Base-by-base conservation (phyloP, 1,140 invertebrate genomes). In the Drosophila nasuta region DNA sequence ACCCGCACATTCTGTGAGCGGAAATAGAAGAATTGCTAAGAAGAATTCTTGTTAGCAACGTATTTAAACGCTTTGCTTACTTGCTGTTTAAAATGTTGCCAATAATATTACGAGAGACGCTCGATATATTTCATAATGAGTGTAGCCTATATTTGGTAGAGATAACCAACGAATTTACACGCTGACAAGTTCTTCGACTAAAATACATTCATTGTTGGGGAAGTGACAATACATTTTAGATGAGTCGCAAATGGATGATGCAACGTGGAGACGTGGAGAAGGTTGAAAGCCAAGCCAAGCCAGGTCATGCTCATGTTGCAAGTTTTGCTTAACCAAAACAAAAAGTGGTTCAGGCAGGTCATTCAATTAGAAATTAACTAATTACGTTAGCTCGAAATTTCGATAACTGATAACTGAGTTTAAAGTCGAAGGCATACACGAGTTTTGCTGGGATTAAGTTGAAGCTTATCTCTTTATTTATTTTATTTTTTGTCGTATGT, bases 221-320 rank as follows among this genome's bases (percentile, higher is more conserved):
- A 30, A 33, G 30, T 68, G 66, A 60, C 46, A 60, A 10, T 35
- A 68, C 30, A 41, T 10, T 57, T 57, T 41, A 25, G 35, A 11
- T 54, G 51, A 54, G 51, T 33, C 30, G 7, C 28, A n/a, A 3
- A 33, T 3, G 20, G 20, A 7, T 7, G 41, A 4, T 43, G 41
- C 5, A 43, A 43, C 20, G 20, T 25, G 20, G 20, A 25, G 20
- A 25, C 3, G 20, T 25, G 20, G 3, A 25, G 20, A 35, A 15
- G 30, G 30, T 33, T 51, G 20, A 25, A 25, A 25, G 35, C 10
- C 10, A 10, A 38, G 8, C 35, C 30, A 54, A 17, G 28, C 7
- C 28, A 54, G 51, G 49, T 52, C 25, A 33, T 54, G 49, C 48
- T 49, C 48, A 11, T 49, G 15, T 3, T 49, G 48, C 48, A 49